Evolutionary conservation across 2,888 invertebrate genomes (phyloP).

Genomic region (Orgyia antiqua): DNA sequence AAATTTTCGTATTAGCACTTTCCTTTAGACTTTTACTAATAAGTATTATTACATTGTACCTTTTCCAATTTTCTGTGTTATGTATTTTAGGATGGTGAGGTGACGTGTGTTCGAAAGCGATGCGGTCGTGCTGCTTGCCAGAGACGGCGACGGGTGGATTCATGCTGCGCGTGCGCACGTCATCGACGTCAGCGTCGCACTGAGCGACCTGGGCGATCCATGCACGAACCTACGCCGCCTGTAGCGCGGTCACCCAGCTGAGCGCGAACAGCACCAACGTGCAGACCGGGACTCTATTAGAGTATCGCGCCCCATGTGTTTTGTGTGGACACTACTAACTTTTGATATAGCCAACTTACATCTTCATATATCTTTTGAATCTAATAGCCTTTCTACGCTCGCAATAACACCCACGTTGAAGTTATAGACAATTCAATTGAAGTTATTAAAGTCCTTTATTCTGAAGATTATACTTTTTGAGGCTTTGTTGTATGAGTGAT

Average conservation of each 20-base stretch:
- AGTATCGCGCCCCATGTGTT: conserved; percentile 9
- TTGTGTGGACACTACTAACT: conserved; percentile 7
- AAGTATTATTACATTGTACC: too few species aligned
- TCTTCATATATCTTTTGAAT: too few species aligned
- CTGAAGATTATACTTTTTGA: too few species aligned
- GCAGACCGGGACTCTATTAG: conserved; percentile 11
- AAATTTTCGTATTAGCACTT: too few species aligned
- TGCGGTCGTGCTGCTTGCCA: conserved; percentile 86
- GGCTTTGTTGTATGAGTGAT: too few species aligned
- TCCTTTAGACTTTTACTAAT: too few species aligned
- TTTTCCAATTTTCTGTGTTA: too few species aligned
- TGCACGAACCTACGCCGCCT: conserved; percentile 16
- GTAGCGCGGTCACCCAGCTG: conserved; percentile 41
- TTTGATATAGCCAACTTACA: too few species aligned
- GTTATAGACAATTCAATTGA: neutral
- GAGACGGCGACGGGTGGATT: conserved; percentile 71
- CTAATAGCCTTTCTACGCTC: too few species aligned
- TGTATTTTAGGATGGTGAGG: conserved; percentile 88
- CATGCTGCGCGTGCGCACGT: conserved; percentile 80
- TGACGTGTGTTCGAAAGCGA: conserved; percentile 88
- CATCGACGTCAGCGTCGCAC: conserved; percentile 67
- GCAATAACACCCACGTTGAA: too few species aligned
- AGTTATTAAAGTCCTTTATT: too few species aligned
- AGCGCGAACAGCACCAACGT: conserved; percentile 26
- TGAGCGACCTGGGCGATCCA: conserved; percentile 34